Percentiles rank a stretch among this genome's conserved stretches.
Evolutionary conservation across 1,140 invertebrate species (phyloP).

Genomic region (Andricus grossulariae): DNA sequence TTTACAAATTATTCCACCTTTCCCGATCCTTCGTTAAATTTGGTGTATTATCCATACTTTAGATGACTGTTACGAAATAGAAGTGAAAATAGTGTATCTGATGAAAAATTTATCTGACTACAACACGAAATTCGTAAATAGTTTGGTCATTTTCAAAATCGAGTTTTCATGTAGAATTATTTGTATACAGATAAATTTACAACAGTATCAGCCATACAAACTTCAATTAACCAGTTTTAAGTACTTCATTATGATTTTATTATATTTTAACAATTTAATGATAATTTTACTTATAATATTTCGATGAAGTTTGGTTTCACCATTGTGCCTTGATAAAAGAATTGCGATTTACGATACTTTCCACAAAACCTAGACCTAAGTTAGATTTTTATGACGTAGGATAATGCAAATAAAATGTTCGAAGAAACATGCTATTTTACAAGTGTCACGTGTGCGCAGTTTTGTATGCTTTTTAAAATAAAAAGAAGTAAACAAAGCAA

Average conservation of each 20-base stretch:
- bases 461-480: slow-evolving; percentile 44
- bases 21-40: slow-evolving; percentile 15
- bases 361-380: slow-evolving; percentile 42
- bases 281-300: slow-evolving; percentile 27
- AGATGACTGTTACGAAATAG: too few species aligned
- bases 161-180: slow-evolving; percentile 24
- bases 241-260: slow-evolving; percentile 37
- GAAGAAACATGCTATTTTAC: slow-evolving; percentile 46
- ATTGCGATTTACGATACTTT: slow-evolving; percentile 38
- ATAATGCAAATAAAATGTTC: slow-evolving; percentile 53
- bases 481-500: slow-evolving; percentile 33
- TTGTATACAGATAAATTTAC: slow-evolving; percentile 36
- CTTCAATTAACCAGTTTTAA: slow-evolving; percentile 3
- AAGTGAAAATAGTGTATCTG: too few species aligned
- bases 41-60: too few species aligned
- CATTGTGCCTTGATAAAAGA: slow-evolving; percentile 49
- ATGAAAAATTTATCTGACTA: too few species aligned
- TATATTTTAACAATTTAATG: not conserved
- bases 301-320: slow-evolving; percentile 51
- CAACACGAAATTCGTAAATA: too few species aligned
- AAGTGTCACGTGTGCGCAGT: slow-evolving; percentile 43
- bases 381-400: slow-evolving; percentile 31
- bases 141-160: too few species aligned
- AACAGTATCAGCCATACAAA: not conserved
- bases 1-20: slow-evolving; percentile 29